Evolutionary conservation across 2,888 invertebrate genomes (phyloP).

Genomic region (Drosophila histrio): DNA sequence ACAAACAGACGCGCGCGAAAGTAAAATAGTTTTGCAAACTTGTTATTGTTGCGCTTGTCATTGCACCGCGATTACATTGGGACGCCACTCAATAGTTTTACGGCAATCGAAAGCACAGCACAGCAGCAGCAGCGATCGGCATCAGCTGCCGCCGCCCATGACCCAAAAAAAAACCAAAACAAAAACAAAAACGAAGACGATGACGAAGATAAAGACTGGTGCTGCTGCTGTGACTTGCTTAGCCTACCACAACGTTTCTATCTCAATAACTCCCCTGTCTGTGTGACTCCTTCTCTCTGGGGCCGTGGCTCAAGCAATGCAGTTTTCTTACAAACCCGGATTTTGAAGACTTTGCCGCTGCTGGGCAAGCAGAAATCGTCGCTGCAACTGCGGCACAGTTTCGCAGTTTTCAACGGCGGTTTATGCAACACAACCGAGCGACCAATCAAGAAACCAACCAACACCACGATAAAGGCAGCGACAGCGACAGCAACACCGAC

Average conservation of each 20-base stretch:
- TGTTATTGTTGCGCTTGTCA: slow-evolving; percentile 12
- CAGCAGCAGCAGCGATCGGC: slow-evolving; percentile 25
- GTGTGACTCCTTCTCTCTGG: slow-evolving; percentile 19
- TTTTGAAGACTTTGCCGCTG: slow-evolving; percentile 81
- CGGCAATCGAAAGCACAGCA: slow-evolving; percentile 16
- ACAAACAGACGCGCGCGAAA: slow-evolving; percentile 71
- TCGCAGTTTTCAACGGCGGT: slow-evolving; percentile 33
- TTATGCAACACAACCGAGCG: slow-evolving; percentile 36
- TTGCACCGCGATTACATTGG: slow-evolving; percentile 31
- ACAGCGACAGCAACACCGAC: slow-evolving; percentile 50
- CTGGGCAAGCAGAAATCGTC: slow-evolving; percentile 79
- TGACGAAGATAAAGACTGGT: too few species aligned
- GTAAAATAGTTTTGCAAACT: slow-evolving; percentile 42
- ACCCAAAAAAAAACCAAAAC: slow-evolving; percentile 76
- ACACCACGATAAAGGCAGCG: slow-evolving; percentile 4
- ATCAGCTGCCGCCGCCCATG: slow-evolving; percentile 46
- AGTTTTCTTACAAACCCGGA: slow-evolving; percentile 79
- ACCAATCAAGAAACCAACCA: slow-evolving; percentile 53
- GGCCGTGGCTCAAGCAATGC: slow-evolving; percentile 46
- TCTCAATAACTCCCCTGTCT: slow-evolving; percentile 10
- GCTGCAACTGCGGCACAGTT: slow-evolving; percentile 63
- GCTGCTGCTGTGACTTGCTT: slow-evolving; percentile 24
- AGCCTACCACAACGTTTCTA: slow-evolving; percentile 21
- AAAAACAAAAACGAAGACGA: too few species aligned
- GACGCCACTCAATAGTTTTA: slow-evolving; percentile 37